Conservation (phyloP, 2,888 invertebrate genomes). For the Schizaphis graminum region DNA sequence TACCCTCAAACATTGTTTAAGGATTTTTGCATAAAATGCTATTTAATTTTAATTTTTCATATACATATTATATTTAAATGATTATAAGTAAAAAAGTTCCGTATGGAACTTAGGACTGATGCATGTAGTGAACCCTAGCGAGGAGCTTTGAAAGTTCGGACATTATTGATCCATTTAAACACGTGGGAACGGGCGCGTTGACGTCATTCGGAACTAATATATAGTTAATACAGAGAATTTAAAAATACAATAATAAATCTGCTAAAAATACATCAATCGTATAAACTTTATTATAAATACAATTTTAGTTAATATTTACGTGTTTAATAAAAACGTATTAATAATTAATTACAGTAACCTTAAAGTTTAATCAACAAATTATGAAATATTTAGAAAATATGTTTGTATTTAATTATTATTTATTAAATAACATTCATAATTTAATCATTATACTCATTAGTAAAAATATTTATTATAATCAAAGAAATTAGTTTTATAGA, state of each 20-base stretch:
- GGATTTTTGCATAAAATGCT: neutral
- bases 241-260: constrained; percentile 3
- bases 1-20: constrained; percentile 81
- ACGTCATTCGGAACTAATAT: constrained; percentile 59
- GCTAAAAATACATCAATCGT: neutral
- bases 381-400: neutral
- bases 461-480: neutral
- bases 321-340: neutral
- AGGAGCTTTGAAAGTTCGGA: constrained; percentile 61
- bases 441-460: neutral
- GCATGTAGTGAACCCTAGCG: constrained; percentile 54
- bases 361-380: constrained; percentile 48
- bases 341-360: neutral
- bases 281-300: neutral
- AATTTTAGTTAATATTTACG: neutral
- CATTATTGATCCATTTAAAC: constrained; percentile 63
- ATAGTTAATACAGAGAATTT: constrained; percentile 23
- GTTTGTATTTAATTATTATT: neutral
- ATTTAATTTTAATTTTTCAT: neutral
- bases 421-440: neutral
- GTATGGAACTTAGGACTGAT: constrained; percentile 42
- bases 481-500: neutral
- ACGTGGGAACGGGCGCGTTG: constrained; percentile 59
- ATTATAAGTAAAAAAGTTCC: constrained; percentile 51
- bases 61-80: constrained; percentile 41